phyloP scores from a whole-genome alignment of 2,888 invertebrate genomes.

The Cosmorhoe ocellata region DNA sequence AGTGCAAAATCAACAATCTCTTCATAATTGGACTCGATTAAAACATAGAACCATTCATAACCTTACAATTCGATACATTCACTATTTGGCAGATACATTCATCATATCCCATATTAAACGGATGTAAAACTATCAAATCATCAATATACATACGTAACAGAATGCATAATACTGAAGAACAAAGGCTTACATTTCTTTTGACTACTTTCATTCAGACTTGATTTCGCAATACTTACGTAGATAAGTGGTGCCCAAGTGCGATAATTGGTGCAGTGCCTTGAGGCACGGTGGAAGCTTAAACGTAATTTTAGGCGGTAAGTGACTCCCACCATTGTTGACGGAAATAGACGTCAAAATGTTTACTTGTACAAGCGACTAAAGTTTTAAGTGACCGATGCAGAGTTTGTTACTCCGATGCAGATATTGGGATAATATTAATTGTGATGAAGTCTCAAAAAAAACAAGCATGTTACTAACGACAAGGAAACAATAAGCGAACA shows the following conservation, averaged over 20 bases:
- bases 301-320: constrained; percentile 7
- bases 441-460: no score
- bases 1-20: constrained; percentile 4
- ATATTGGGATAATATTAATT: no score
- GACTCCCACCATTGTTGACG: constrained; percentile 31
- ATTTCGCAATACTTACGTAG: constrained; percentile 26
- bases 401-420: no score
- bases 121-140: constrained; percentile 16
- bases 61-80: neutral
- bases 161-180: constrained; percentile 29
- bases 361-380: constrained; percentile 2
- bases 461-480: no score
- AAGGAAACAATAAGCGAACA: no score
- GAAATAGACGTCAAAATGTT: constrained; percentile 19
- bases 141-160: constrained; percentile 28
- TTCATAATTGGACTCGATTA: constrained; percentile 12
- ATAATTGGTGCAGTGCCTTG: constrained; percentile 25
- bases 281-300: constrained; percentile 21
- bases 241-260: constrained; percentile 19
- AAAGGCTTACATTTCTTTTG: constrained; percentile 25
- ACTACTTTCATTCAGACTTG: constrained; percentile 22
- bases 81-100: constrained; percentile 8
- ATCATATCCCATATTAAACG: constrained; percentile 15
- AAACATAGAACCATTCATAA: constrained; percentile 13
- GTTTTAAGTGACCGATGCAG: neutral